Conservation (phyloP, 1,140 invertebrate genomes). For the Prorops nasuta region DNA sequence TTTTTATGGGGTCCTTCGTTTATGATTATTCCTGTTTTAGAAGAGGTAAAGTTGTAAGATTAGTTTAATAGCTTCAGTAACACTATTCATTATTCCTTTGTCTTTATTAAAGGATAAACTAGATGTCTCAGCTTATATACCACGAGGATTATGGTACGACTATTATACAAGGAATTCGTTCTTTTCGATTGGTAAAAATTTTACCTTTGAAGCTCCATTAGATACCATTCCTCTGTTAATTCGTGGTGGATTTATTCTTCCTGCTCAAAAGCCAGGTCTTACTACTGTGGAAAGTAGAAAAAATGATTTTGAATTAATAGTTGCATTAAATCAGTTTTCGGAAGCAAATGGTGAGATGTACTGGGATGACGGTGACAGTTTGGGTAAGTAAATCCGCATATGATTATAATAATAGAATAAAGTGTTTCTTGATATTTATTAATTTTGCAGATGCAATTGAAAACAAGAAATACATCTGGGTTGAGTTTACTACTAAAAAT, state of each 20-base stretch:
- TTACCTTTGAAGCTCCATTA: conserved; percentile 59
- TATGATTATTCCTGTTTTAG: conserved; percentile 74
- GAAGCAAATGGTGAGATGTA: conserved; percentile 67
- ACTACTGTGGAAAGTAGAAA: conserved; percentile 67
- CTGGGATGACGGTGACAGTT: conserved; percentile 76
- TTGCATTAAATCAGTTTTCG: conserved; percentile 54
- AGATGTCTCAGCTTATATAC: conserved; percentile 66
- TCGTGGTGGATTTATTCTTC: conserved; percentile 72
- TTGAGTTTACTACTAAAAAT: conserved; percentile 57
- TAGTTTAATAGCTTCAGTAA: not conserved
- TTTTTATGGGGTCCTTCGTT: conserved; percentile 78
- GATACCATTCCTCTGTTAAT: conserved; percentile 70
- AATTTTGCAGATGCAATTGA: conserved; percentile 60
- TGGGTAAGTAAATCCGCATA: conserved; percentile 56
- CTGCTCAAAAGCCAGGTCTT: conserved; percentile 63
- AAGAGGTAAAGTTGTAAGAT: conserved; percentile 54
- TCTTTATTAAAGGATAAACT: conserved; percentile 40
- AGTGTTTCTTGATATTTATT: conserved; percentile 19
- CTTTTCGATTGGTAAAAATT: conserved; percentile 55
- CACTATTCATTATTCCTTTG: not conserved
- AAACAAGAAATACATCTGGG: conserved; percentile 61
- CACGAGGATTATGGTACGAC: conserved; percentile 73
- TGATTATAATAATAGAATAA: not conserved
- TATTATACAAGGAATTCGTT: conserved; percentile 57
- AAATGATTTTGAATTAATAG: conserved; percentile 62